phyloP scores from a whole-genome alignment of 2,888 invertebrate species.

The Dusona sp. region DNA sequence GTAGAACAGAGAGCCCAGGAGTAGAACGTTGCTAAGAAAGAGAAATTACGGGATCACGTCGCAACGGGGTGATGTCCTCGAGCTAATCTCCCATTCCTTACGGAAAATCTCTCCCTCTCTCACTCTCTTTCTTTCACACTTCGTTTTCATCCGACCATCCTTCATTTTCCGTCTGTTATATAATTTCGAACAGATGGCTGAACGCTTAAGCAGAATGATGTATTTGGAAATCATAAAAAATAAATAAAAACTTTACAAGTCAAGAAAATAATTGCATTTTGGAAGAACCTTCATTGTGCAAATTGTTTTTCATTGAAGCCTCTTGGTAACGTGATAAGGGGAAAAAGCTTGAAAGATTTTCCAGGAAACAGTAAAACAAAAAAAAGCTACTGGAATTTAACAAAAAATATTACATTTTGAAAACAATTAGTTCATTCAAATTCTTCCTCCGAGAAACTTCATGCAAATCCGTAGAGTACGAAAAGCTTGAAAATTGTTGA shows the following conservation, averaged over 20 bases:
- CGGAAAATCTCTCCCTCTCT: constrained; percentile 44
- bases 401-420: not conserved
- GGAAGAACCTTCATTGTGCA: not conserved
- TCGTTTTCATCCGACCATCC: constrained; percentile 28
- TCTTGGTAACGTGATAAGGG: not conserved
- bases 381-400: not conserved
- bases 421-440: not conserved
- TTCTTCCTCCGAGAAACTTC: not conserved
- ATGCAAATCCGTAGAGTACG: not conserved
- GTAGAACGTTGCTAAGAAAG: constrained; percentile 70
- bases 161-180: constrained; percentile 2
- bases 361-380: too few relatives aligned
- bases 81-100: constrained; percentile 68
- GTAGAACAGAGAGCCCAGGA: constrained; percentile 43
- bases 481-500: not conserved
- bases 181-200: constrained; percentile 21
- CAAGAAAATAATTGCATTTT: not conserved
- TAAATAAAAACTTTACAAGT: not conserved
- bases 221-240: not conserved
- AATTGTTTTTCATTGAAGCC: not conserved
- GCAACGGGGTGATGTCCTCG: constrained; percentile 61
- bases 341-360: not conserved
- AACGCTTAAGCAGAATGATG: not conserved
- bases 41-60: constrained; percentile 78
- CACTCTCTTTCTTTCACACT: constrained; percentile 33